Percentiles rank a stretch among this genome's conserved stretches.
Conservation (phyloP, 2,113 vertebrate genomes). For the Aramus guarauna region DNA sequence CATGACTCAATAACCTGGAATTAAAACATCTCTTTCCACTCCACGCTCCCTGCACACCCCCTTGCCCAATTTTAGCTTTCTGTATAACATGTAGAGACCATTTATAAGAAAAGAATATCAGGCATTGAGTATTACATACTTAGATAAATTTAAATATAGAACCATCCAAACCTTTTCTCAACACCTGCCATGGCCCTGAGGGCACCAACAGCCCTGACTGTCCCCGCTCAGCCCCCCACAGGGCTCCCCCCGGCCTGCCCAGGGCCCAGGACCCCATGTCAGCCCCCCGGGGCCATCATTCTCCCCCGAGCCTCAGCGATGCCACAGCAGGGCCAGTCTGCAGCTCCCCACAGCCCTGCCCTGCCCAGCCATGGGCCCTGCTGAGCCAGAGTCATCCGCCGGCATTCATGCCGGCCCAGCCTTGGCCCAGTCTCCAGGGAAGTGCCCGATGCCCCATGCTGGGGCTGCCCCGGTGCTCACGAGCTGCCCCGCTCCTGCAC, state of each 20-base stretch:
- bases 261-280: neutral
- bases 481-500: neutral
- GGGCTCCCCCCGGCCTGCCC: neutral
- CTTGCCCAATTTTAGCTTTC: neutral
- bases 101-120: neutral
- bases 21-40: neutral
- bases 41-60: accelerated
- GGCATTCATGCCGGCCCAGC: accelerated
- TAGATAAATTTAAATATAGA: neutral
- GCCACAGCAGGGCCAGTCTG: accelerated
- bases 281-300: accelerated
- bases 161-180: neutral
- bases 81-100: neutral
- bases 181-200: neutral
- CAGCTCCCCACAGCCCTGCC: neutral
- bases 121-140: neutral
- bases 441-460: accelerated
- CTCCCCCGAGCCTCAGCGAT: accelerated
- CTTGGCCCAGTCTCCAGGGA: too few species aligned
- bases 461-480: too few species aligned
- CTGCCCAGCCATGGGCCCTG: too few species aligned
- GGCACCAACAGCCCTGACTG: neutral
- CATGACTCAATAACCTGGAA: neutral
- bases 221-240: neutral
- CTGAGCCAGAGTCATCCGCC: neutral